A percentile compares a stretch with the other conserved stretches of the same genome.
phyloP scores from a whole-genome alignment of 2,113 vertebrate species.

The Rostratula benghalensis region DNA sequence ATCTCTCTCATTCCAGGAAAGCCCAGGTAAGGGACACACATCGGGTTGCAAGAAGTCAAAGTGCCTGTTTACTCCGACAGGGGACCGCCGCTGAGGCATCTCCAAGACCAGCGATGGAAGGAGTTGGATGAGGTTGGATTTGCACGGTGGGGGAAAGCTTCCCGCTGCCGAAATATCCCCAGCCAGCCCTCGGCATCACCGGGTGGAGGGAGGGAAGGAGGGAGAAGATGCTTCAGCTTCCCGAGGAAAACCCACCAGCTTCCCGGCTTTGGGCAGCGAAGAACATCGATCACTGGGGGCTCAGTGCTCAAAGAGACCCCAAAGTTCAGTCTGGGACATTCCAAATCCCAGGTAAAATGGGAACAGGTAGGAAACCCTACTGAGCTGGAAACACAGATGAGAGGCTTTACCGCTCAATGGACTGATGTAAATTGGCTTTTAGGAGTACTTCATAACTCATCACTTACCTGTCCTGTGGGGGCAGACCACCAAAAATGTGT shows the following conservation, averaged over 20 bases:
- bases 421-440: neutral
- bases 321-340: neutral
- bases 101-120: neutral
- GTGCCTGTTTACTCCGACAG: accelerated
- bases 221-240: neutral
- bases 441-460: neutral
- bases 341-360: neutral
- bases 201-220: neutral
- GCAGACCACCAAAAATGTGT: neutral
- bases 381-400: accelerated
- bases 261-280: accelerated
- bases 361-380: neutral
- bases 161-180: accelerated
- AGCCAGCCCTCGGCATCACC: neutral
- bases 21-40: neutral
- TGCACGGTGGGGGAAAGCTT: accelerated
- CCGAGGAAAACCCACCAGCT: accelerated
- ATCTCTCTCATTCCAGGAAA: neutral
- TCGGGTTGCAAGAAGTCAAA: accelerated
- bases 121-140: neutral
- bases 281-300: neutral
- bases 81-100: neutral
- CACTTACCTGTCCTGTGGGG: neutral
- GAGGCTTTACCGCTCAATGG: neutral
- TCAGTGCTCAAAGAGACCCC: neutral